phyloP scores from a whole-genome alignment of 2,797 vertebrate genomes.

The Echiichthys vipera region DNA sequence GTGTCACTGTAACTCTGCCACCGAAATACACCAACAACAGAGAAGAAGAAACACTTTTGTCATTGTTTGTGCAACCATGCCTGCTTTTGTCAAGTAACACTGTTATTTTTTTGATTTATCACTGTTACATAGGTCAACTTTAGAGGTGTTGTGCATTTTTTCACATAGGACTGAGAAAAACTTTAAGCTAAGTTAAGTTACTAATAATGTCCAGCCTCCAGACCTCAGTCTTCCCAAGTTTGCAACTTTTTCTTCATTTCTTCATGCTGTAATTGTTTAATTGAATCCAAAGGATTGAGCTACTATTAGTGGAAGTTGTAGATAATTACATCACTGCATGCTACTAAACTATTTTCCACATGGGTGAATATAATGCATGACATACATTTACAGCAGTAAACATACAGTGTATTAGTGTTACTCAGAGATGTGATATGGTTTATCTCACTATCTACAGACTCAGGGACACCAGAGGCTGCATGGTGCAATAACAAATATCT shows the following conservation, averaged over 20 bases:
- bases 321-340: neutral
- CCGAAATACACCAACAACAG: too few species aligned
- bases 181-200: too few species aligned
- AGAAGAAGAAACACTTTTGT: too few species aligned
- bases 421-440: constrained; percentile 16
- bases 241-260: neutral
- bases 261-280: neutral
- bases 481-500: constrained; percentile 77
- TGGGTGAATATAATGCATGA: neutral
- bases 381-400: constrained; percentile 20
- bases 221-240: too few species aligned
- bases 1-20: too few species aligned
- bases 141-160: too few species aligned
- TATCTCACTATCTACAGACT: constrained; percentile 49
- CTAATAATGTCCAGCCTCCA: too few species aligned
- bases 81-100: too few species aligned
- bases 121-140: too few species aligned
- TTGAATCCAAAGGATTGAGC: neutral
- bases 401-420: neutral
- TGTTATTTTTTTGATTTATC: too few species aligned
- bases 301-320: neutral
- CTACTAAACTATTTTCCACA: neutral
- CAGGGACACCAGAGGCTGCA: constrained; percentile 60
- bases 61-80: too few species aligned
- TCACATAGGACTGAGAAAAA: too few species aligned